Evolutionary conservation across 2,888 invertebrate genomes (phyloP).

Genomic region (Drosophila pseudotakahashii): DNA sequence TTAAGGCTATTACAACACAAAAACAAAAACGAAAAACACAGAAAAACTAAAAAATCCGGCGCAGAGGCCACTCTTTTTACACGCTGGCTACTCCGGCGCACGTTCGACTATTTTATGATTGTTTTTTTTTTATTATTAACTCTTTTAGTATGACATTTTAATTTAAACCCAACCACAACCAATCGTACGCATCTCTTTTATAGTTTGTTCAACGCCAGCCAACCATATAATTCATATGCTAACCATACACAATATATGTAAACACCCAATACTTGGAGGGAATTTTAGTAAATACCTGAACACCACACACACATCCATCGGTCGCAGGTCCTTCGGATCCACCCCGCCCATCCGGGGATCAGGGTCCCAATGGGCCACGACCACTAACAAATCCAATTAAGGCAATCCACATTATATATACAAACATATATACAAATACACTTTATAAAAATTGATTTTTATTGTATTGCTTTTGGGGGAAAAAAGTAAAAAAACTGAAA

Average conservation of each 20-base stretch:
- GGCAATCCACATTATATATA: slow-evolving; percentile 37
- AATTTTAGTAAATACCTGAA: slow-evolving; percentile 21
- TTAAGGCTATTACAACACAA: slow-evolving; percentile 20
- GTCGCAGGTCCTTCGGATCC: not conserved
- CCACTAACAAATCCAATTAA: slow-evolving; percentile 23
- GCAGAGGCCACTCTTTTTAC: slow-evolving; percentile 1
- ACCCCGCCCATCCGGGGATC: no score
- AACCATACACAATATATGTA: slow-evolving; percentile 9
- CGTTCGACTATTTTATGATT: slow-evolving; percentile 36
- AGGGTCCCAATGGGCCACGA: not conserved
- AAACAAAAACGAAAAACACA: not conserved
- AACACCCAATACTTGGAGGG: slow-evolving; percentile 8
- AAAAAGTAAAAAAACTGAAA: no score
- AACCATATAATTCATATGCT: slow-evolving; percentile 15
- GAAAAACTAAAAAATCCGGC: not conserved
- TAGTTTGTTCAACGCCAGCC: slow-evolving; percentile 10
- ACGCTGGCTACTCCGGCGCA: slow-evolving; percentile 1
- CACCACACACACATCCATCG: slow-evolving; percentile 16
- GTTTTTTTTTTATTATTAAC: slow-evolving; percentile 34
- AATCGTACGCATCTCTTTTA: slow-evolving; percentile 25
- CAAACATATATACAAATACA: slow-evolving; percentile 41
- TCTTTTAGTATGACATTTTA: slow-evolving; percentile 42
- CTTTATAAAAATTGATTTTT: slow-evolving; percentile 26
- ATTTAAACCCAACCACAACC: slow-evolving; percentile 22
- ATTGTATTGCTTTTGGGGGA: not conserved